Base-by-base conservation (phyloP, 2,888 invertebrate species). In the Ceramica pisi region DNA sequence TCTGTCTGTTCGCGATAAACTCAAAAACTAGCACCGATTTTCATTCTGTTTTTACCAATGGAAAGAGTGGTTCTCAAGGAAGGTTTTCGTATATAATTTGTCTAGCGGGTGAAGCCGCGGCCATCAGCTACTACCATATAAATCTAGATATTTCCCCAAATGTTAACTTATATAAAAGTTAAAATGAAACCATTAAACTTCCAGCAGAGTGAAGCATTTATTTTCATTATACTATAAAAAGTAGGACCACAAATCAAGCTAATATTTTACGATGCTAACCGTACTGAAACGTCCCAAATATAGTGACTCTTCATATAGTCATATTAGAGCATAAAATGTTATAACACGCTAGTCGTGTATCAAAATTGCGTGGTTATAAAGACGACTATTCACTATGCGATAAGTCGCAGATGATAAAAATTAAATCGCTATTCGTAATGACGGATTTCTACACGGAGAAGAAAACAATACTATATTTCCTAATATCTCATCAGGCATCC, bases 211-310 rank as follows among this genome's bases (percentile, higher is more conserved):
- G 60, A 84, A 67, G 67, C 71, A 78, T 82, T 79, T 79, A 82
- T 75, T 76, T 84, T 76, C 73, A 76, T 85, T 74, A 79, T 69
- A 55, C 57, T 55, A 67, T 85, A 80, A 85, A 83, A 85, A 75
- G 50, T 68, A 57, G 57, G 61, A 65, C 55, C 67, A 57, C 57
- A 72, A 82, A 82, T 75, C 80, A 83, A 75, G 60, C 68, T 62
- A 71, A 78, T 75, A 65, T 73, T 80, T 80, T 69, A 73, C 64
- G 68, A 67, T 56, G 56, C 59, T 23, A 77, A 70, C 75, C 63
- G 71, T 70, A 71, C 61, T 38, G 26, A 65, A 57, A 46, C 23
- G 46, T 70, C 21, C 53, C 46, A n/a, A 71, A 73, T 71, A 66
- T 78, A 62, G 64, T 67, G 7, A 5, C 14, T 63, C 65, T 67